Evolutionary conservation across 2,113 vertebrate genomes (phyloP).

Genomic region (Zosterops japonicus): DNA sequence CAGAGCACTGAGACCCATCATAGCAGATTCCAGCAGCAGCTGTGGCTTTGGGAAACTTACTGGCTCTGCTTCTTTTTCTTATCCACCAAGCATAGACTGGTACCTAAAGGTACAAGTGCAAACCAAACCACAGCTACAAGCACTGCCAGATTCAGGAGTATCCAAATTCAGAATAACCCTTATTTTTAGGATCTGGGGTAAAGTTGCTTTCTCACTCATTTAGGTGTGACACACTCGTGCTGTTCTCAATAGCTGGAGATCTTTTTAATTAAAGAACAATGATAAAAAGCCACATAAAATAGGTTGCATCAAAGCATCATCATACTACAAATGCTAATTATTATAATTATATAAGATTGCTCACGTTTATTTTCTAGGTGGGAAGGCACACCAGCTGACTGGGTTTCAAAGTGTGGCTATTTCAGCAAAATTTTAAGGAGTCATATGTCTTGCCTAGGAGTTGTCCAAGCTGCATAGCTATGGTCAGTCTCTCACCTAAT

Average conservation of each 20-base stretch:
- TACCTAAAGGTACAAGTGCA: neutral
- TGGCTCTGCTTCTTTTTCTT: neutral
- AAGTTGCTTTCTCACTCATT: conserved; percentile 38
- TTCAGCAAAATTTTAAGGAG: conserved; percentile 53
- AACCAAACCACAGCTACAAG: neutral
- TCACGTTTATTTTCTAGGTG: conserved; percentile 61
- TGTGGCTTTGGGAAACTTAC: neutral
- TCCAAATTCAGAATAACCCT: neutral
- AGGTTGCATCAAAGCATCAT: conserved; percentile 45
- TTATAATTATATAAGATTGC: conserved; percentile 63
- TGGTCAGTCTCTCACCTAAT: neutral
- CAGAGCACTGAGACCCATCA: neutral
- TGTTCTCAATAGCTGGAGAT: conserved; percentile 55
- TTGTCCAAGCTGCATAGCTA: neutral
- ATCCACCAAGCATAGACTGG: neutral
- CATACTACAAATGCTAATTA: conserved; percentile 56
- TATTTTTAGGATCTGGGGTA: conserved; percentile 49
- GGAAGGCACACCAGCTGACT: conserved; percentile 36
- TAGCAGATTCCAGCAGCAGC: neutral
- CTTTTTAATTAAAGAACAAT: conserved; percentile 70
- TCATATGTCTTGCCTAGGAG: neutral
- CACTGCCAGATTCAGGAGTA: neutral
- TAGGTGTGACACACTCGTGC: conserved; percentile 15
- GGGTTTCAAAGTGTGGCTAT: neutral
- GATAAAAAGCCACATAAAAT: conserved; percentile 69